Percentiles rank a stretch among this genome's conserved stretches.
Conservation (phyloP, 2,888 invertebrate species). For the Drosophila trichaetosa region DNA sequence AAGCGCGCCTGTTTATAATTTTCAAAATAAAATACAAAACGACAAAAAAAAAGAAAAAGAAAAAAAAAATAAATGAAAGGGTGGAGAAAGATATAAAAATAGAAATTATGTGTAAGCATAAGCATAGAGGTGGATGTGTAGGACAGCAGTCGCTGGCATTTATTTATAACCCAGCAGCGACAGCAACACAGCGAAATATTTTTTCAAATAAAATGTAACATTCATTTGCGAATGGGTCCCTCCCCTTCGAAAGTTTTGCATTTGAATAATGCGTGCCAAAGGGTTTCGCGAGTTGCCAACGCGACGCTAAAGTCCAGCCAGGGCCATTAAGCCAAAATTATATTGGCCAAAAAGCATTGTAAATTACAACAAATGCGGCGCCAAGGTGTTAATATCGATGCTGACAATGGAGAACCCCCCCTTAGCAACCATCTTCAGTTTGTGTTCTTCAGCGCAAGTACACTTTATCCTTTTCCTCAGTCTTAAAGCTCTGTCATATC, state of each 20-base stretch:
- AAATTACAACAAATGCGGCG: conserved; percentile 58
- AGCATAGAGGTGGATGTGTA: conserved; percentile 37
- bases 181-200: conserved; percentile 34
- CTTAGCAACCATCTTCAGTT: not conserved
- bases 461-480: not conserved
- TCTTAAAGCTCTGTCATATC: not conserved
- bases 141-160: conserved; percentile 48
- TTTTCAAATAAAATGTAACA: conserved; percentile 72
- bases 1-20: conserved; percentile 64
- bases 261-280: conserved; percentile 77
- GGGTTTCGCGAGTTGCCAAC: conserved; percentile 51
- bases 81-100: conserved; percentile 30
- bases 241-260: conserved; percentile 56
- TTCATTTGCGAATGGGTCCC: conserved; percentile 66
- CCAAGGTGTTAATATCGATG: conserved; percentile 71
- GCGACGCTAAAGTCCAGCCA: conserved; percentile 14
- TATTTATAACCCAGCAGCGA: conserved; percentile 56
- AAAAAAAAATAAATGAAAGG: not conserved
- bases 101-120: conserved; percentile 24
- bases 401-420: conserved; percentile 12
- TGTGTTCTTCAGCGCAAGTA: not conserved
- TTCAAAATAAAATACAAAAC: conserved; percentile 35
- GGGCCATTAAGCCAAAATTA: conserved; percentile 70
- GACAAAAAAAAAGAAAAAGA: not conserved
- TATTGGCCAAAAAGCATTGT: conserved; percentile 66